Percentiles rank a stretch among this genome's conserved stretches.
Conservation (phyloP, 2,113 vertebrate genomes). For the Chelonoidis abingdonii region DNA sequence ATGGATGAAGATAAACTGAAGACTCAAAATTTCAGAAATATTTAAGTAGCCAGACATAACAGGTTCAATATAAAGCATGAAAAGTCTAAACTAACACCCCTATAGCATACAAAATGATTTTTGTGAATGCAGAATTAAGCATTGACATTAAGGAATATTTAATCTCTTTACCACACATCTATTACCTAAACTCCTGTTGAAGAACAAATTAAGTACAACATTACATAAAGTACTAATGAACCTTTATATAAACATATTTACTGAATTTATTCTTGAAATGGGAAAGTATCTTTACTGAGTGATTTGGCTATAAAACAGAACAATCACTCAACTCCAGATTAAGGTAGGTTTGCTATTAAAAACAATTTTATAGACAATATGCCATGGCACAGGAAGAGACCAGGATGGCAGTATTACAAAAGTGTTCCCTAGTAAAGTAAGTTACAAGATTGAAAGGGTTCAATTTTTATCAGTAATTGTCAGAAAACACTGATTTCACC, state of each 20-base stretch:
- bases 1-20: neutral
- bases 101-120: neutral
- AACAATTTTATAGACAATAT: neutral
- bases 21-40: neutral
- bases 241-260: neutral
- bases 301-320: neutral
- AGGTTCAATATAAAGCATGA: neutral
- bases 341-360: neutral
- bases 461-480: neutral
- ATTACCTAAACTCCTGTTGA: neutral
- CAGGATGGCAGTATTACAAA: neutral
- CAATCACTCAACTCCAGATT: neutral
- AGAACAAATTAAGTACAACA: neutral
- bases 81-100: neutral
- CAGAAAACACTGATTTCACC: neutral
- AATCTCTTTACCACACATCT: neutral
- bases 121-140: neutral
- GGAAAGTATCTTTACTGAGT: neutral
- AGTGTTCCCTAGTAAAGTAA: neutral
- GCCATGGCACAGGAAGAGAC: neutral
- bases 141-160: neutral
- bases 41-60: neutral
- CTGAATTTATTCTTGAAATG: neutral
- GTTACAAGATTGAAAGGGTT: neutral
- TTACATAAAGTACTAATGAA: neutral